Evolutionary conservation across 2,113 vertebrate genomes (phyloP).

Genomic region (Carlito syrichta): DNA sequence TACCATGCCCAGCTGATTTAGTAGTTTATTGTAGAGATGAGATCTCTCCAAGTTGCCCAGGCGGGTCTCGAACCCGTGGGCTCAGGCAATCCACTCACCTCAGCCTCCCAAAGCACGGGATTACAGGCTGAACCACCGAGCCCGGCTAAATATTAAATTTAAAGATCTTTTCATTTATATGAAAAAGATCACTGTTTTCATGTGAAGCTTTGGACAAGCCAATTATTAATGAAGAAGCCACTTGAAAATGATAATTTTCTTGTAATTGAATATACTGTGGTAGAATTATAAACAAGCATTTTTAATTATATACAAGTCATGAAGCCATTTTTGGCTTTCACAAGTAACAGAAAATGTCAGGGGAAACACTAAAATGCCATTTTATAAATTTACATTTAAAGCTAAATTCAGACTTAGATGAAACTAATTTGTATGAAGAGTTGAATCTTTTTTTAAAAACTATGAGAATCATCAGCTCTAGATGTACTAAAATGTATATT

Average conservation of each 20-base stretch:
- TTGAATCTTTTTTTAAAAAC: neutral
- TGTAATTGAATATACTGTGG: neutral
- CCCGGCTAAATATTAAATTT: conserved; percentile 6
- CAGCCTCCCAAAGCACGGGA: too few relatives aligned
- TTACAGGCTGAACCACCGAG: too few relatives aligned
- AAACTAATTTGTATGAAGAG: neutral
- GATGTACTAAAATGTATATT: neutral
- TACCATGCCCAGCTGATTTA: too few relatives aligned
- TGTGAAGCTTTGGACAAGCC: neutral
- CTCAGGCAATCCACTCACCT: too few relatives aligned
- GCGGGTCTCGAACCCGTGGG: too few relatives aligned
- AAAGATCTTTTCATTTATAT: neutral
- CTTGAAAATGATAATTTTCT: neutral
- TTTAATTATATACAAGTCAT: neutral
- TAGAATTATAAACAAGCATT: neutral
- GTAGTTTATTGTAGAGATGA: too few relatives aligned
- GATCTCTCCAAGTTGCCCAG: too few relatives aligned
- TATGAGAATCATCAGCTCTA: neutral
- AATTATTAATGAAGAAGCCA: neutral
- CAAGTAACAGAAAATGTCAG: neutral
- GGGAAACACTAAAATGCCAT: neutral
- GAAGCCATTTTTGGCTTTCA: neutral
- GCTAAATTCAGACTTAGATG: neutral
- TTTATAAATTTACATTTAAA: neutral
- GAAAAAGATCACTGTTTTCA: neutral